Conservation (phyloP, 2,888 invertebrate genomes). For the Sturmia bella region DNA sequence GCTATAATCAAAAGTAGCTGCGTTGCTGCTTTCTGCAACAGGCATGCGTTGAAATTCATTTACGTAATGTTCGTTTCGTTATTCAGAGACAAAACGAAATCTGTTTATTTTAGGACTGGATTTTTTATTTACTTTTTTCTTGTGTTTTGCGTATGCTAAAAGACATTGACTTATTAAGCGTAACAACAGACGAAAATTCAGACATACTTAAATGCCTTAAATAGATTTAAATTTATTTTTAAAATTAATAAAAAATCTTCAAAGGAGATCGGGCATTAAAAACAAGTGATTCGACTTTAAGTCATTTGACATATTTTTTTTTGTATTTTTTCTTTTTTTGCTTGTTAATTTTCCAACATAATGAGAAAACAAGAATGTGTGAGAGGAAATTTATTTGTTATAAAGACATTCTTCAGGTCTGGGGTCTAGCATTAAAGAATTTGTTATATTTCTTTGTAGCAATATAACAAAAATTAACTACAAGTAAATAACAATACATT, state of each 20-base stretch:
- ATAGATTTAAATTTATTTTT: background rate
- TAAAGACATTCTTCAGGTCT: constrained; percentile 5
- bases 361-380: constrained; percentile 39
- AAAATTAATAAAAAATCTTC: no score
- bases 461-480: constrained; percentile 51
- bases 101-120: background rate
- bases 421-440: constrained; percentile 9
- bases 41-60: constrained; percentile 11
- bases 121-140: constrained; percentile 1
- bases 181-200: constrained; percentile 54
- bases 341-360: constrained; percentile 21
- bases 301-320: no score
- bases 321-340: constrained; percentile 4
- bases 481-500: constrained; percentile 64
- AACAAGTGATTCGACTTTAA: no score
- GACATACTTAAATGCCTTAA: background rate
- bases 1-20: no score
- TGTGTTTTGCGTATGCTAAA: constrained; percentile 24
- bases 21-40: background rate
- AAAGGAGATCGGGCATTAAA: no score
- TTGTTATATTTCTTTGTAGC: constrained; percentile 14
- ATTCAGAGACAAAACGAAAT: background rate
- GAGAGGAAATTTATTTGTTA: constrained; percentile 21
- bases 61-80: constrained; percentile 6
- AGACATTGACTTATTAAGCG: constrained; percentile 66